Evolutionary conservation across 2,888 invertebrate species (phyloP).

Genomic region (Tupiocoris notatus): DNA sequence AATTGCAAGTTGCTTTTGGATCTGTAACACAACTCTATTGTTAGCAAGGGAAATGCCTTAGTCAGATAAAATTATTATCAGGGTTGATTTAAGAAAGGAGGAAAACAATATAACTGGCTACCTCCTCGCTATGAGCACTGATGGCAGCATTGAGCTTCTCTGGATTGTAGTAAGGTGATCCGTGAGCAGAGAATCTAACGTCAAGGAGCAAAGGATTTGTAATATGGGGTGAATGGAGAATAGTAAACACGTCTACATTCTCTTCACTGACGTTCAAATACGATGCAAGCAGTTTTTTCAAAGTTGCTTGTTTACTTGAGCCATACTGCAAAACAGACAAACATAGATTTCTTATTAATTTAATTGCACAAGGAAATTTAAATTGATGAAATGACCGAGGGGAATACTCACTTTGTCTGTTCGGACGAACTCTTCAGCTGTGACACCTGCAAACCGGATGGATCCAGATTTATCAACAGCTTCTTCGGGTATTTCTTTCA

Average conservation of each 20-base stretch:
- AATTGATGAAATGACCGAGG: not conserved
- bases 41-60: too few relatives aligned
- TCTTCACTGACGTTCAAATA: slow-evolving; percentile 74
- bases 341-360: not conserved
- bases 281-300: slow-evolving; percentile 63
- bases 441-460: slow-evolving; percentile 75
- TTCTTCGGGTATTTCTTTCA: slow-evolving; percentile 84
- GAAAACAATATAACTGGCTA: slow-evolving; percentile 51
- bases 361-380: not conserved
- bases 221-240: slow-evolving; percentile 66
- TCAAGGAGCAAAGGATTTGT: slow-evolving; percentile 64
- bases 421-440: slow-evolving; percentile 81
- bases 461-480: slow-evolving; percentile 92
- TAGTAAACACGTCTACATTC: slow-evolving; percentile 92
- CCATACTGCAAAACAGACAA: slow-evolving; percentile 54
- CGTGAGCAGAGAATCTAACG: slow-evolving; percentile 88
- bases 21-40: slow-evolving; percentile 56
- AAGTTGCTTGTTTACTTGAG: slow-evolving; percentile 71
- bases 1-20: slow-evolving; percentile 70
- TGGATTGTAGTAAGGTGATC: slow-evolving; percentile 87
- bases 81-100: too few relatives aligned
- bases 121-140: slow-evolving; percentile 68
- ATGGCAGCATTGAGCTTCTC: slow-evolving; percentile 84
- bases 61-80: too few relatives aligned
- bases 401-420: slow-evolving; percentile 53